phyloP scores from a whole-genome alignment of 2,113 vertebrate genomes.

The Burhinus oedicnemus region DNA sequence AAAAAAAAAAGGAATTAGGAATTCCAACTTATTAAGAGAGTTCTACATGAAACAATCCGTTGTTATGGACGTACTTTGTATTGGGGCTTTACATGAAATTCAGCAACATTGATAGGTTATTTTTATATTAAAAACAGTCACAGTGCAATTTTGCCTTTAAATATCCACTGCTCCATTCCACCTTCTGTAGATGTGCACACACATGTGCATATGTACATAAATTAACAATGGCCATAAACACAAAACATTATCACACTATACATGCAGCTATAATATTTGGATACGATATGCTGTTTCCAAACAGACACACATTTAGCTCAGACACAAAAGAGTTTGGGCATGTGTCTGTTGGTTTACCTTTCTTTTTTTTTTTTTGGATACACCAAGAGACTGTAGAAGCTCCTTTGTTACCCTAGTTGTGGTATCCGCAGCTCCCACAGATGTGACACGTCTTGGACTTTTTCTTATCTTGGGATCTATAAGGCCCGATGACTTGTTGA shows the following conservation, averaged over 20 bases:
- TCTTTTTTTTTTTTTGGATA: background rate
- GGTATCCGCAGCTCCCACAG: background rate
- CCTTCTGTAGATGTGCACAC: background rate
- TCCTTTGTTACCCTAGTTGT: background rate
- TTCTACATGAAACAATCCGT: background rate
- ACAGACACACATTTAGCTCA: background rate
- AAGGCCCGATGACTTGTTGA: rapidly evolving
- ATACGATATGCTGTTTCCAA: background rate
- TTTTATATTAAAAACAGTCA: background rate
- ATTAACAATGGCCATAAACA: background rate
- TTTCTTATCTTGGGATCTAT: background rate
- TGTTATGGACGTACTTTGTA: background rate
- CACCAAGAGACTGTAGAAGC: background rate
- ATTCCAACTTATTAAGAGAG: background rate
- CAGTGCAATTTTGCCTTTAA: background rate
- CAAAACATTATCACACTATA: background rate
- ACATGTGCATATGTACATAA: background rate
- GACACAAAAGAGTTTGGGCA: background rate
- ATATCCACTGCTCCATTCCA: background rate
- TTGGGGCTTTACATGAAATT: background rate
- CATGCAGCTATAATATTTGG: background rate
- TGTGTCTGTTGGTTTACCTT: background rate
- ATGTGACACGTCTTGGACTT: background rate
- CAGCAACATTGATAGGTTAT: background rate
- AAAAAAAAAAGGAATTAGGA: background rate